phyloP scores from a whole-genome alignment of 2,113 vertebrate genomes.

The Solea solea region DNA sequence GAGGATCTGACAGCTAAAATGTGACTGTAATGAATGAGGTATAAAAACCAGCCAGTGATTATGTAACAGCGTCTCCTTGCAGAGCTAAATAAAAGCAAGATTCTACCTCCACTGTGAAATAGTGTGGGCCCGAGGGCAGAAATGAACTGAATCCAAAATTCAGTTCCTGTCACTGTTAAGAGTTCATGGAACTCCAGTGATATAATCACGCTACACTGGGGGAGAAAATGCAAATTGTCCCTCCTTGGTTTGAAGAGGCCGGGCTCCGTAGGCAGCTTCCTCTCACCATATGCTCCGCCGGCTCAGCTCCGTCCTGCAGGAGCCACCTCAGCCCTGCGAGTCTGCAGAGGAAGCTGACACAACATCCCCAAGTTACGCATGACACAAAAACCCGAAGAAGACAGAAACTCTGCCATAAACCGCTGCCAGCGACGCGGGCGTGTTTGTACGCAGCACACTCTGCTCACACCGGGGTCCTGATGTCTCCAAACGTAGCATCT shows the following conservation, averaged over 20 bases:
- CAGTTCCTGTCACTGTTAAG: background rate
- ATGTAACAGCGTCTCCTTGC: too few relatives aligned
- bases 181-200: constrained; percentile 21
- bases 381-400: constrained; percentile 71
- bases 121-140: too few relatives aligned
- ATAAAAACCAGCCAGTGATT: too few relatives aligned
- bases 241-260: constrained; percentile 46
- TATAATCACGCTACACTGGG: constrained; percentile 23
- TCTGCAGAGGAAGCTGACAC: constrained; percentile 60
- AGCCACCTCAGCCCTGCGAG: constrained; percentile 61
- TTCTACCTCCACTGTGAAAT: too few relatives aligned
- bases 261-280: constrained; percentile 58
- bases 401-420: constrained; percentile 54
- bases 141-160: too few relatives aligned
- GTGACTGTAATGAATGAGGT: too few relatives aligned
- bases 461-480: constrained; percentile 37
- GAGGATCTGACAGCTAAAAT: too few relatives aligned
- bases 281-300: constrained; percentile 72
- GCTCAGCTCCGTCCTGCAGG: constrained; percentile 61
- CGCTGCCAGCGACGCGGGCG: constrained; percentile 45
- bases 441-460: background rate
- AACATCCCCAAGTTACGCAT: constrained; percentile 65
- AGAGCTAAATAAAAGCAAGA: too few relatives aligned
- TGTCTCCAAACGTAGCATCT: constrained; percentile 55
- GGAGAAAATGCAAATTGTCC: constrained; percentile 45